These are phyloP conservation scores for Eremophila alpestris DNA, from an alignment of 2,797 vertebrate species.

Conservation along the genomic window DNA sequence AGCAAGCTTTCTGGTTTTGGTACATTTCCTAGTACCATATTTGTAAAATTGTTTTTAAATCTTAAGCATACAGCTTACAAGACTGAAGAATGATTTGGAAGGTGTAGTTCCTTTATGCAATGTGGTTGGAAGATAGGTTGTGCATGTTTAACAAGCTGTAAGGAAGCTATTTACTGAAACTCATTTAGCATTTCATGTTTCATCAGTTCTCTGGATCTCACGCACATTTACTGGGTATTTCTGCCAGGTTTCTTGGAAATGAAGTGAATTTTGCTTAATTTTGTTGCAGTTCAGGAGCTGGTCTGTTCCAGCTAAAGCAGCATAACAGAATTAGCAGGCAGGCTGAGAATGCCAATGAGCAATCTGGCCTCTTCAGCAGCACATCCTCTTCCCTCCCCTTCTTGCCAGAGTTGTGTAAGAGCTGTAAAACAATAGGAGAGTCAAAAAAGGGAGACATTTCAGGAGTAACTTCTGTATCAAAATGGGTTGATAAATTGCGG, in stretches of 20 bases:
- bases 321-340: neutral
- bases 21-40: neutral
- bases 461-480: neutral
- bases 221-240: fast-evolving
- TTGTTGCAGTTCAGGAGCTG: neutral
- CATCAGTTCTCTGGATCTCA: neutral
- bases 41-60: neutral
- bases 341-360: neutral
- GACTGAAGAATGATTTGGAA: neutral
- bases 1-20: neutral
- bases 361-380: neutral
- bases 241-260: neutral
- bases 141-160: neutral
- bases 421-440: neutral
- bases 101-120: neutral
- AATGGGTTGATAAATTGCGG: neutral
- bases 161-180: neutral
- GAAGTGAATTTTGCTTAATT: neutral
- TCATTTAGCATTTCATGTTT: neutral
- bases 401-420: neutral
- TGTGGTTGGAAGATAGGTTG: neutral
- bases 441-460: neutral
- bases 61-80: neutral
- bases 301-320: neutral
- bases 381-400: neutral